Base-by-base conservation (phyloP, 1,140 invertebrate genomes). In the Ladona fulva region DNA sequence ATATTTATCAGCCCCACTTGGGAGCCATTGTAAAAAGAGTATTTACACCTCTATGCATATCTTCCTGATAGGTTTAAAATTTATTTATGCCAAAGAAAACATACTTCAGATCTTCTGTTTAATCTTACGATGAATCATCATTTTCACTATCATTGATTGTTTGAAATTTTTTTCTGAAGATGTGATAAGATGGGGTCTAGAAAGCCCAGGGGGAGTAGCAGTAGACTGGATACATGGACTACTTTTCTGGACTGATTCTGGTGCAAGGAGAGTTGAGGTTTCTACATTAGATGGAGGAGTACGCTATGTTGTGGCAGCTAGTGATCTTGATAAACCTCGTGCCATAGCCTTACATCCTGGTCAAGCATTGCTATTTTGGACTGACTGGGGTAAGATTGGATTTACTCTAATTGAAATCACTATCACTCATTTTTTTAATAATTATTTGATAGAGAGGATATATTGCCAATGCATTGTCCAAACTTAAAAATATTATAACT, bases 201-300 rank as follows among this genome's bases (percentile, higher is more conserved):
- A 94, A 81, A 91, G 88, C 73, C 93, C 92, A 16, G 91, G 90
- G 59, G 94, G 94, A 11, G 85, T 96, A 0, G 93, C 94, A 0
- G 87, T 95, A 0, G 94, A 96, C 81, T 96, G 95, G 95, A 89
- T 95, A 74, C 93, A 94, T 80, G 88, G 95, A 83, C 86, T 95
- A 37, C 85, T 96, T 5, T 95, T 95, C 81, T 95, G 94, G 94
- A 95, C 94, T 0, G 94, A 95, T 84, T 93, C 93, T 29, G 93
- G 93, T 6, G 94, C 92, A 0, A 87, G 92, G 76, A 86, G 93
- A 25, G 91, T 96, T 3, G 94, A 95, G 86, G 93, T 95, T 0
- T 89, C 93, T 0, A 90, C 89, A 1, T 86, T 95, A 24, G 92
- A 95, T 82, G 93, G 93, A 0, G 88, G 84, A 79, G 86, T 91